A percentile compares a stretch with the other conserved stretches of the same genome.
Conservation (phyloP, 2,888 invertebrate species). For the Mesochorus sp. region DNA sequence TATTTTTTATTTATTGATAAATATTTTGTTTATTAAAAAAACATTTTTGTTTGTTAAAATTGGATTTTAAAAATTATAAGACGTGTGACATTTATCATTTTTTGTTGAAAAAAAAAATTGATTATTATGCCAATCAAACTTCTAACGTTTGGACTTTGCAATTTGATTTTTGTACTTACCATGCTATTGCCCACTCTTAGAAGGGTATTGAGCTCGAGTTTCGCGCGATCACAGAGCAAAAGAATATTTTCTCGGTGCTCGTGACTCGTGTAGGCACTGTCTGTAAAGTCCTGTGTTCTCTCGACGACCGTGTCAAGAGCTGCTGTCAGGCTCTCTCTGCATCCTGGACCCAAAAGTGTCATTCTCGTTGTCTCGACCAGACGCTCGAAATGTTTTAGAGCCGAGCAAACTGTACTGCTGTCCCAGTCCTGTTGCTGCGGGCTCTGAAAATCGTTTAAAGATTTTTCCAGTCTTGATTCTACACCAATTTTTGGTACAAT, state of each 20-base stretch:
- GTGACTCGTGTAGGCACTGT: slow-evolving; percentile 99
- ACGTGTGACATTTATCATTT: too few relatives aligned
- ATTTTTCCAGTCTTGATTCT: too few relatives aligned
- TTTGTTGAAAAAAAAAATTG: too few relatives aligned
- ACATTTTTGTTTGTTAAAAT: not conserved
- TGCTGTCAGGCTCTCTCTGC: slow-evolving; percentile 91
- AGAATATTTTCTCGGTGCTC: slow-evolving; percentile 98
- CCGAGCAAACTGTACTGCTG: slow-evolving; percentile 90
- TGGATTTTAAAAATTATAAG: not conserved
- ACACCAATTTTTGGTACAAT: too few relatives aligned
- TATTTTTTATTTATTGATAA: slow-evolving; percentile 8
- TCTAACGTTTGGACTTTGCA: too few relatives aligned
- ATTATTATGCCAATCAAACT: too few relatives aligned
- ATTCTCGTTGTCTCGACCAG: slow-evolving; percentile 93
- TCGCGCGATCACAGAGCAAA: slow-evolving; percentile 93
- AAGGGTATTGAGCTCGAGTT: slow-evolving; percentile 95
- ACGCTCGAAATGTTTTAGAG: slow-evolving; percentile 92
- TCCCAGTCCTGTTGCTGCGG: slow-evolving; percentile 86
- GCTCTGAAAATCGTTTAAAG: slow-evolving; percentile 68
- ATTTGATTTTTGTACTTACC: slow-evolving; percentile 83
- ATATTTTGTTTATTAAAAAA: not conserved
- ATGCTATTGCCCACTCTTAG: slow-evolving; percentile 92
- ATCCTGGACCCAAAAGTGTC: slow-evolving; percentile 87
- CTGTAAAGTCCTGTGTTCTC: slow-evolving; percentile 98
- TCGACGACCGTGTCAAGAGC: slow-evolving; percentile 96